phyloP scores from a whole-genome alignment of 2,888 invertebrate species.

The Auanema freiburgensis region DNA sequence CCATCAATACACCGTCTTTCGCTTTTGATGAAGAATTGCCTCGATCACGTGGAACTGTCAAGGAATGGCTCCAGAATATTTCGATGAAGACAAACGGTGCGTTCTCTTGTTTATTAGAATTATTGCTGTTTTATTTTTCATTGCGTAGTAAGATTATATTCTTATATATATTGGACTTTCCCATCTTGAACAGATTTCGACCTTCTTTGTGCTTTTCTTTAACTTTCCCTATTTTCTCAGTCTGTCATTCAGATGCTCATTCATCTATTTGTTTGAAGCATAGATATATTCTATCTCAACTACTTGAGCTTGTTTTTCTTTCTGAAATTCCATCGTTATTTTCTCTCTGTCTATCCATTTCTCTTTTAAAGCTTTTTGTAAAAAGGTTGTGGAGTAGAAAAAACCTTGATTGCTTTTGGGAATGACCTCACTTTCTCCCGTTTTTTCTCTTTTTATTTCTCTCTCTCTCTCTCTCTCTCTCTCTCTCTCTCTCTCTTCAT shows the following conservation, averaged over 20 bases:
- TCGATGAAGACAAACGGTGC: conserved; percentile 56
- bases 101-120: conserved; percentile 17
- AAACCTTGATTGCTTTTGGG: neutral
- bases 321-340: neutral
- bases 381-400: conserved; percentile 2
- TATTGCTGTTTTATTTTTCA: neutral
- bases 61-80: conserved; percentile 53
- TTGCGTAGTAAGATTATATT: neutral
- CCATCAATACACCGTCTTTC: conserved; percentile 49
- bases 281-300: neutral
- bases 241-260: neutral
- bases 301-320: neutral
- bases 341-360: conserved; percentile 1
- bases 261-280: neutral
- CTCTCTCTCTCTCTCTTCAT: neutral
- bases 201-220: too few species aligned
- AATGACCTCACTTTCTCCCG: neutral
- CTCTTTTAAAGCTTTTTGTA: neutral
- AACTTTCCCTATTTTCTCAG: too few species aligned
- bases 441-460: conserved; percentile 5
- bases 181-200: neutral
- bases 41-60: conserved; percentile 37
- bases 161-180: neutral
- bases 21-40: conserved; percentile 60
- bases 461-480: conserved; percentile 8